Conservation (phyloP, 2,888 invertebrate genomes). For the Carterocephalus palaemon region DNA sequence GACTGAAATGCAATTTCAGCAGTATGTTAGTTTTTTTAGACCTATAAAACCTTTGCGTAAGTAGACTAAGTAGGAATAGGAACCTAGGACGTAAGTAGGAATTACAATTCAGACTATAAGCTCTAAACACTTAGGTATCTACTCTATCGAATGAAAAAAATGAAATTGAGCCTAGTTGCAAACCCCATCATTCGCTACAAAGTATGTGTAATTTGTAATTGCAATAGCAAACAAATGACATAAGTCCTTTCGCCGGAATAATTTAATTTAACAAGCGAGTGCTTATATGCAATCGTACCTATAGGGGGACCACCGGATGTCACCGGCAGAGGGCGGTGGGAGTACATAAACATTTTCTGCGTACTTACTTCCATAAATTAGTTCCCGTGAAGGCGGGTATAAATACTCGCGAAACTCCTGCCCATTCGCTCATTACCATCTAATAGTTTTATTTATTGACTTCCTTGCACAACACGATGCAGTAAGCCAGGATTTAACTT, state of each 20-base stretch:
- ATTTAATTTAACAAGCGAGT: conserved; percentile 14
- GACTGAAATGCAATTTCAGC: too few species aligned
- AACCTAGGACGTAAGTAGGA: too few species aligned
- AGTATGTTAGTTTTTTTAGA: too few species aligned
- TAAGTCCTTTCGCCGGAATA: conserved; percentile 5
- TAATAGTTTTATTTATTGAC: conserved; percentile 71
- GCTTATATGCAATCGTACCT: conserved; percentile 10
- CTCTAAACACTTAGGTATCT: too few species aligned
- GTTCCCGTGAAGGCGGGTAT: conserved; percentile 74
- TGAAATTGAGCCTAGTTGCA: not conserved
- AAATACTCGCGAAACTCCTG: conserved; percentile 70
- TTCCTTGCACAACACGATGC: conserved; percentile 47
- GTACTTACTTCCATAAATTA: conserved; percentile 78
- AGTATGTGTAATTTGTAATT: conserved; percentile 1
- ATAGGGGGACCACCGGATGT: conserved; percentile 62
- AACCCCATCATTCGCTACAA: not conserved
- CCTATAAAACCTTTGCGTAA: too few species aligned
- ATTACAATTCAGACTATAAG: too few species aligned
- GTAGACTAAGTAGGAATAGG: too few species aligned
- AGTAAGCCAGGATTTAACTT: conserved; percentile 4
- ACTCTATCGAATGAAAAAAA: too few species aligned
- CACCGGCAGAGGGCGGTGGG: conserved; percentile 55
- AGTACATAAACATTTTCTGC: conserved; percentile 76
- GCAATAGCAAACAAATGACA: conserved; percentile 13
- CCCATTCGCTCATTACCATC: conserved; percentile 68